Conservation (phyloP, 2,113 vertebrate genomes). For the Tragelaphus buxtoni region DNA sequence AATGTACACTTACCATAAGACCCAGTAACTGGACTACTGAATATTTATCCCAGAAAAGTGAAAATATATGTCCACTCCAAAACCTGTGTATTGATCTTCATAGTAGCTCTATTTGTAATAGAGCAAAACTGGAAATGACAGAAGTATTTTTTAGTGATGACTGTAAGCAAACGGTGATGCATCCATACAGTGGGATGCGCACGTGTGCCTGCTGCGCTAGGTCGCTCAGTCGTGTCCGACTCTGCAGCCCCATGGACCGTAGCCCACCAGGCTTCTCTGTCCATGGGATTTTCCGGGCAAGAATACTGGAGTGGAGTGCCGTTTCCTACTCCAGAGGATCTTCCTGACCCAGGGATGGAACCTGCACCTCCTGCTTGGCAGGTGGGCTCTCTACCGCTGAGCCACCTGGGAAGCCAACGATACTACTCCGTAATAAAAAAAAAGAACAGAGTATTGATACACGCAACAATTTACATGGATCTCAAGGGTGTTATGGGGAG, state of each 20-base stretch:
- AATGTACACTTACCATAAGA: not conserved
- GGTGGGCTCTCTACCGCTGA: not conserved
- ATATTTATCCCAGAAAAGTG: not conserved
- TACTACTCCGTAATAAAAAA: not conserved
- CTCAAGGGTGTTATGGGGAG: not conserved
- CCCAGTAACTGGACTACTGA: not conserved
- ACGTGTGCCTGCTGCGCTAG: rapidly evolving
- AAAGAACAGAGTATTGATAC: not conserved
- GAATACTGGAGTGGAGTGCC: not conserved
- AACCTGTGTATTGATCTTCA: not conserved
- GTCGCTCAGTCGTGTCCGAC: rapidly evolving
- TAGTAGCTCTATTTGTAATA: not conserved
- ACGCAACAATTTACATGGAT: not conserved
- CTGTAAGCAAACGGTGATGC: not conserved
- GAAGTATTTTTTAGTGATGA: not conserved
- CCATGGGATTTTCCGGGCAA: not conserved
- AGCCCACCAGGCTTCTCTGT: not conserved
- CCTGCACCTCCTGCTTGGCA: not conserved
- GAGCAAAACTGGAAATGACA: not conserved
- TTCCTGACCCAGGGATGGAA: not conserved
- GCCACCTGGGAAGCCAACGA: not conserved
- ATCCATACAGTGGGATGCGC: no score
- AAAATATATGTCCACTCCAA: not conserved
- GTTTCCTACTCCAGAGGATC: not conserved
- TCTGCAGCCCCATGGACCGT: not conserved